Percentiles rank a stretch among this genome's conserved stretches.
phyloP scores from a whole-genome alignment of 2,113 vertebrate species.

The Indri indri region DNA sequence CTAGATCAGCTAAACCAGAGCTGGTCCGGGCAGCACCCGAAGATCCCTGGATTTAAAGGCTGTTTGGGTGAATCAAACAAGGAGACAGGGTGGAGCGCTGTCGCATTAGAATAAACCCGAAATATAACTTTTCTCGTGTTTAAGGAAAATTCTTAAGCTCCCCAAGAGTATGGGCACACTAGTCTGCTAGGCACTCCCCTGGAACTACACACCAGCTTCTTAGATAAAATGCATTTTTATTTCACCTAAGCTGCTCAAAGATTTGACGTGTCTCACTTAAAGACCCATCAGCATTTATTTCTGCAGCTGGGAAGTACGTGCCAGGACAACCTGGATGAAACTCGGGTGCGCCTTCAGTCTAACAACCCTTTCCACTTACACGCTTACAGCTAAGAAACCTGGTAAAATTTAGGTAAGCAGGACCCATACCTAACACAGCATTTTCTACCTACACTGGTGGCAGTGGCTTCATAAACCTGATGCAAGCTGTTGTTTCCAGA shows the following conservation, averaged over 20 bases:
- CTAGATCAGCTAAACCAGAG: neutral
- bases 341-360: neutral
- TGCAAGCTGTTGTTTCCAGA: neutral
- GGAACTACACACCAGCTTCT: neutral
- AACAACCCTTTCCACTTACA: no score
- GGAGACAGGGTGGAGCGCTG: neutral
- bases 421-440: neutral
- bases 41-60: neutral
- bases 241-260: neutral
- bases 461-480: neutral
- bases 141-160: neutral
- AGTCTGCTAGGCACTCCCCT: neutral
- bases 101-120: neutral
- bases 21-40: neutral
- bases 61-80: neutral
- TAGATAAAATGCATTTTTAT: neutral
- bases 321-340: neutral
- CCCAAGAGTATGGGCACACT: neutral
- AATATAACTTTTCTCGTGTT: neutral
- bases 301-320: no score
- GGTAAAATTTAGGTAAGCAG: neutral
- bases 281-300: neutral
- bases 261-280: neutral
- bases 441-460: neutral
- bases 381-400: neutral